Evolutionary conservation across 2,113 vertebrate species (phyloP), one percentile per base, ranked within the genome.

Genomic region (Xenopus tropicalis): DNA sequence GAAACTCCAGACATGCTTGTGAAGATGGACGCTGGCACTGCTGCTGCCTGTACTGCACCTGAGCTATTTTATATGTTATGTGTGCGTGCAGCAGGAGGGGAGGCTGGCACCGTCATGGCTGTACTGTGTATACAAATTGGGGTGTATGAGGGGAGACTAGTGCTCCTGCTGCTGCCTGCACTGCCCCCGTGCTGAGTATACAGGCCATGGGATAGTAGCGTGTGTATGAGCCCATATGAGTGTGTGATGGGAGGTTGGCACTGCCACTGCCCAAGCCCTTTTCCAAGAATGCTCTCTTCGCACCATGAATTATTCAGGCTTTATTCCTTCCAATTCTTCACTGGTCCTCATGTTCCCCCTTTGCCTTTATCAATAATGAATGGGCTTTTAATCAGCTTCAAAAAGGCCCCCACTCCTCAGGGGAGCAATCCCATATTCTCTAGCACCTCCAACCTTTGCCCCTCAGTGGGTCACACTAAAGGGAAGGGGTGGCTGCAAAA

Each of bases 251-350:
- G 54, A 61, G 64, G 21, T 37, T 74, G 64, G 72, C 65, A 68
- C 56, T 54, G 23, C 63, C 63, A 24, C 51, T 74, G 72, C 56
- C 72, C 65, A 61, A 67, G 65, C 43, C 64, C 72, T 68, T 74
- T 74, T 74, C 72, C 72, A 74, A 74, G 65, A 74, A 74, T 68
- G 72, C 72, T 74, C 65, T 74, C 72, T 74, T 58, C 72, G 67
- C 72, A 61, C 54, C 37, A 74, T 74, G 64, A 74, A 74, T 74
- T 68, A 74, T 74, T 74, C 72, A 74, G 64, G 20, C 52, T 61
- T 57, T 20, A 61, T 74, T 74, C 65, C 72, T 74, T 74, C 72
- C 72, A 74, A 74, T 67, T 68, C 64, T 43, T 68, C 51, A 65
- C 72, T 61, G 64, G 72, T 61, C 65, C 72, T 74, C 54, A 58